Base-by-base conservation (phyloP, 2,888 invertebrate species). In the Macrophya alboannulata region DNA sequence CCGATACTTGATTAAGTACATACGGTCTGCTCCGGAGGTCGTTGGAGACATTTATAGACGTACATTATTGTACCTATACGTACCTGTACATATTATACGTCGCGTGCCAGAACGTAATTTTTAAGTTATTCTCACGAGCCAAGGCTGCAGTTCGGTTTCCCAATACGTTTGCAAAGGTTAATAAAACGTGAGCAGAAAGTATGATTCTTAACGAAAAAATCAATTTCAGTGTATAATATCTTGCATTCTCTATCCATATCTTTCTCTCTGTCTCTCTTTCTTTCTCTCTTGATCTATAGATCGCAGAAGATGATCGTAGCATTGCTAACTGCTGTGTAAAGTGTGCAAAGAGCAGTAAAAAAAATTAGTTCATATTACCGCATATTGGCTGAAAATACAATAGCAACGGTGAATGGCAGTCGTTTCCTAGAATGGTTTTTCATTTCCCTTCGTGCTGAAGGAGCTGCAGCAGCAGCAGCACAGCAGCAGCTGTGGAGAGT, bases 1-100 rank as follows among this genome's bases (percentile, higher is more conserved):
- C 81, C 43, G 21, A 81, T 62, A 81, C 81, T 81, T 62, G 81
- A 59, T 62, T 81, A 25, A 81, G 59, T 25, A 81, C 43, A 62
- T n/a, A 25, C 43, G 25, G 62, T 40, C 37, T 81, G 6, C 40
- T 59, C 12, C n/a, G 21, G 45, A 43, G 40, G 43, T 62, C 62
- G 15, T 62, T 43, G n/a, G 17, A 15, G 12, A 40, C 43, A 62
- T 62, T 59, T n/a, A 43, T 25, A 31, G 51, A 31, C 31, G 6
- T 43, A 72, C 40, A 10, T 9, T 1, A 2, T 4, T 9, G 9
- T 65, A 65, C 12, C 5, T n/a, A 55, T 48, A 48, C 4, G 48
- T 62, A 62, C 31, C 31, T 48, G 48, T 43, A 72, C 45, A 17
- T n/a, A n/a, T 43, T n/a, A n/a, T 43, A 21, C 25, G 4, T 76